Evolutionary conservation across 2,797 vertebrate genomes (phyloP).

Genomic region (Lerista edwardsae): DNA sequence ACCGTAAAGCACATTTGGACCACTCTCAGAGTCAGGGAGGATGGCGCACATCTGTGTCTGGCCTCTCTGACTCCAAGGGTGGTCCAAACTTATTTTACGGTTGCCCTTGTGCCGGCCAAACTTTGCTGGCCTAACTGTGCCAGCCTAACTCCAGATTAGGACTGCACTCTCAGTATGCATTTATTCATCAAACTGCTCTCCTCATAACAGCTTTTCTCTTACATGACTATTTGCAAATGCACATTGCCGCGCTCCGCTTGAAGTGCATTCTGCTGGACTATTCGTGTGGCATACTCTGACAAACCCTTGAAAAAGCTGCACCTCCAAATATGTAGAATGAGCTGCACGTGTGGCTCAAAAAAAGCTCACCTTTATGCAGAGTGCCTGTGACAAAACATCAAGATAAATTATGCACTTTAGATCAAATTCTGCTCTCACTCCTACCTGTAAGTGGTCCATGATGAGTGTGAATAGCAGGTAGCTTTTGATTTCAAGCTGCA

Average conservation of each 20-base stretch:
- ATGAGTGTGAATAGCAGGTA: background rate
- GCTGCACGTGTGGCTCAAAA: constrained; percentile 41
- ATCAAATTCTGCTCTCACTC: constrained; percentile 32
- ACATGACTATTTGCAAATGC: constrained; percentile 23
- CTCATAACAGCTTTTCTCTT: background rate
- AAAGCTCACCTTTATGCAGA: constrained; percentile 50
- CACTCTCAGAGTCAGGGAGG: too few relatives aligned
- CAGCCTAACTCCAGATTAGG: too few relatives aligned
- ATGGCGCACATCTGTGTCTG: too few relatives aligned
- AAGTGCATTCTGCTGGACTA: constrained; percentile 44
- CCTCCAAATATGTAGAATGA: constrained; percentile 61
- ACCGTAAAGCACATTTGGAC: too few relatives aligned
- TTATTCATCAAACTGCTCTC: background rate
- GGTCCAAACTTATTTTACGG: too few relatives aligned
- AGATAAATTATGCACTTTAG: constrained; percentile 41
- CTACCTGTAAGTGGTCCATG: constrained; percentile 27
- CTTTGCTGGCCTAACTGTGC: too few relatives aligned
- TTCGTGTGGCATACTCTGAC: constrained; percentile 3
- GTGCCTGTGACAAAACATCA: constrained; percentile 52
- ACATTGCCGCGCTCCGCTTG: constrained; percentile 47
- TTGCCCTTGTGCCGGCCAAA: too few relatives aligned
- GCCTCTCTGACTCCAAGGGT: too few relatives aligned
- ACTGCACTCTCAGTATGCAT: too few relatives aligned
- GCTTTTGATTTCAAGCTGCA: constrained; percentile 29
- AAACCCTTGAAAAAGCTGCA: constrained; percentile 50